Evolutionary conservation across 1,140 invertebrate species (phyloP).

Genomic region (Drosophila kohkoa): DNA sequence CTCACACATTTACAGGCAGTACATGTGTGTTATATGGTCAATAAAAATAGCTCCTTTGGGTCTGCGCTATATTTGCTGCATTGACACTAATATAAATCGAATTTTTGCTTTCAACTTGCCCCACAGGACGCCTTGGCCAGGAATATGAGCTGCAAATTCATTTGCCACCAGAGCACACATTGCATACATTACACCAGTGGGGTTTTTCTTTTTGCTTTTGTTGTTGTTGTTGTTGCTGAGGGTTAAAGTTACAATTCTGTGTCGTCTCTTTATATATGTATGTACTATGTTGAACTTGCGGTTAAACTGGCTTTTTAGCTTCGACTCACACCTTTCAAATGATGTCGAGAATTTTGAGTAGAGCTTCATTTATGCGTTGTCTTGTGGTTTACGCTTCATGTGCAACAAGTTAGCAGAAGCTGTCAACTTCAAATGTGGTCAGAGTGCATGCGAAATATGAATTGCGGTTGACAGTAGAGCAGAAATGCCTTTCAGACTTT

Average conservation of each 20-base stretch:
- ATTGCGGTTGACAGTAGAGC: conserved; percentile 24
- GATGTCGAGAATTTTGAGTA: conserved; percentile 27
- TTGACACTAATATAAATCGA: conserved; percentile 55
- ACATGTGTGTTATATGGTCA: conserved; percentile 31
- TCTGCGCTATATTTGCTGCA: conserved; percentile 19
- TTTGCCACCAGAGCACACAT: conserved; percentile 41
- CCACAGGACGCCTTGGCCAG: conserved; percentile 28
- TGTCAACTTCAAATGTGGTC: conserved; percentile 30
- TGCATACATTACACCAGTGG: conserved; percentile 19
- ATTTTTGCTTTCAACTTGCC: conserved; percentile 36
- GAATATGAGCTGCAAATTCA: conserved; percentile 55
- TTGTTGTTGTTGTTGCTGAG: background rate
- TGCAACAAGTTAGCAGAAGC: conserved; percentile 43
- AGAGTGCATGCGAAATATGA: conserved; percentile 10
- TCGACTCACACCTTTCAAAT: conserved; percentile 26
- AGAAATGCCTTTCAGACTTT: background rate
- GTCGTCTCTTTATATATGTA: background rate
- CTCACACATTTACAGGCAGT: background rate
- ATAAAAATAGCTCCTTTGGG: conserved; percentile 40
- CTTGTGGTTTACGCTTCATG: conserved; percentile 13
- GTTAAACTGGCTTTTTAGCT: conserved; percentile 16
- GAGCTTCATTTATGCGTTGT: conserved; percentile 7
- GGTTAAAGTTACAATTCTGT: background rate
- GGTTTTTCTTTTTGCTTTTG: no score
- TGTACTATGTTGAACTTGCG: conserved; percentile 26